A percentile compares a stretch with the other conserved stretches of the same genome.
Evolutionary conservation across 2,888 invertebrate species (phyloP).

Genomic region (Tupiocoris notatus): DNA sequence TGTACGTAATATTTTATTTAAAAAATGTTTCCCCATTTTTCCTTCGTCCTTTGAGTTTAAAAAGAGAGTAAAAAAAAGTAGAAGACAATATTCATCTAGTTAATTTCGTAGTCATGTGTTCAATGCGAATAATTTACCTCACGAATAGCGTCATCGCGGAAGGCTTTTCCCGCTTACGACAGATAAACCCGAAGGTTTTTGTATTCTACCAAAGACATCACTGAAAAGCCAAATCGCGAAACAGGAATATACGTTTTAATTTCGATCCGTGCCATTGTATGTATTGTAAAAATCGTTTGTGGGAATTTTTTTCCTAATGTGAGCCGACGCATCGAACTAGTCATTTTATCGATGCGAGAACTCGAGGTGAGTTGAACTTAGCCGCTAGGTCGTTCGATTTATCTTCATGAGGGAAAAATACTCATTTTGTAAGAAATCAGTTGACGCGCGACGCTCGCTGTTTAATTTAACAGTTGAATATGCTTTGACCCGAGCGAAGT

Average conservation of each 20-base stretch:
- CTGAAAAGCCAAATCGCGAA: constrained; percentile 6
- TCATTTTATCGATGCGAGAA: constrained; percentile 24
- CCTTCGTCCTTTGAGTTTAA: too few species aligned
- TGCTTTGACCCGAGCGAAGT: neutral
- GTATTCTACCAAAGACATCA: constrained; percentile 18
- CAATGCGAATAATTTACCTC: too few species aligned
- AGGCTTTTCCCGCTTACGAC: neutral
- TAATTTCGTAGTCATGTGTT: too few species aligned
- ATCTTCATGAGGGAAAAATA: too few species aligned
- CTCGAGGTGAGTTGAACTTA: neutral
- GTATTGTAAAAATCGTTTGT: constrained; percentile 12
- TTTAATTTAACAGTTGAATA: neutral
- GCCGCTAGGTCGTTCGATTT: constrained; percentile 9
- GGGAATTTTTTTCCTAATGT: neutral
- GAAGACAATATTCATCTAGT: too few species aligned
- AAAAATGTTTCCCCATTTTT: too few species aligned
- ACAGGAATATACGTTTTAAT: neutral
- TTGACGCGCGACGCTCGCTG: too few species aligned
- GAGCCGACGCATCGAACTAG: constrained; percentile 21
- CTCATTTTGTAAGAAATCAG: too few species aligned
- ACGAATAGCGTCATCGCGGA: too few species aligned
- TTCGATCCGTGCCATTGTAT: constrained; percentile 24
- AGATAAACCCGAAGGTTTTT: neutral
- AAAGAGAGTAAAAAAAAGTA: too few species aligned
- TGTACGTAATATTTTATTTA: too few species aligned